Percentiles rank a stretch among this genome's conserved stretches.
phyloP scores from a whole-genome alignment of 2,113 vertebrate species.

The Mellivora capensis region DNA sequence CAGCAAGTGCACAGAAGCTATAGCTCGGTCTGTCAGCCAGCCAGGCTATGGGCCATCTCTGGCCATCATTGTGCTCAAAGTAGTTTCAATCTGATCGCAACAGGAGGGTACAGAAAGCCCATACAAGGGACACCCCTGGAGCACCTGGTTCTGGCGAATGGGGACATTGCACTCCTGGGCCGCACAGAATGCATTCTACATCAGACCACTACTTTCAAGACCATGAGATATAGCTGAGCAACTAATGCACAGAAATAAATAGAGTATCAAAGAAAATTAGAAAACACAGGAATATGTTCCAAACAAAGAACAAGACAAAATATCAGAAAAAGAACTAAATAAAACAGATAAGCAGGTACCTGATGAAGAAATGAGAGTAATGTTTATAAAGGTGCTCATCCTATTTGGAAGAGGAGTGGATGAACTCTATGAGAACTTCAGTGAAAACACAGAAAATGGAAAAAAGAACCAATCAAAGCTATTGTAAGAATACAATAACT shows the following conservation, averaged over 20 bases:
- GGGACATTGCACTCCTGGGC: not conserved
- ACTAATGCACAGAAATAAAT: not conserved
- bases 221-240: not conserved
- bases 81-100: not conserved
- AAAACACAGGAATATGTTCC: not conserved
- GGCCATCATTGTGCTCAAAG: not conserved
- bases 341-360: not conserved
- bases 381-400: not conserved
- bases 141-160: not conserved
- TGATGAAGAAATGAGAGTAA: not conserved
- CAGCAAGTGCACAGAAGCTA: not conserved
- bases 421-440: not conserved
- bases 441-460: not conserved
- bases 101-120: not conserved
- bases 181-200: not conserved
- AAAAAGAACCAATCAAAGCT: not conserved
- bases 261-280: not conserved
- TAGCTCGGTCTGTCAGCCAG: not conserved
- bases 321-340: not conserved
- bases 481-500: not conserved
- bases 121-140: not conserved
- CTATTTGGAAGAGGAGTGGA: not conserved
- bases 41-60: not conserved
- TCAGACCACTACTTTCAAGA: not conserved
- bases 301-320: not conserved